These are phyloP conservation scores for Falco berigora DNA, from an alignment of 2,797 vertebrate genomes.

Conservation along the genomic window DNA sequence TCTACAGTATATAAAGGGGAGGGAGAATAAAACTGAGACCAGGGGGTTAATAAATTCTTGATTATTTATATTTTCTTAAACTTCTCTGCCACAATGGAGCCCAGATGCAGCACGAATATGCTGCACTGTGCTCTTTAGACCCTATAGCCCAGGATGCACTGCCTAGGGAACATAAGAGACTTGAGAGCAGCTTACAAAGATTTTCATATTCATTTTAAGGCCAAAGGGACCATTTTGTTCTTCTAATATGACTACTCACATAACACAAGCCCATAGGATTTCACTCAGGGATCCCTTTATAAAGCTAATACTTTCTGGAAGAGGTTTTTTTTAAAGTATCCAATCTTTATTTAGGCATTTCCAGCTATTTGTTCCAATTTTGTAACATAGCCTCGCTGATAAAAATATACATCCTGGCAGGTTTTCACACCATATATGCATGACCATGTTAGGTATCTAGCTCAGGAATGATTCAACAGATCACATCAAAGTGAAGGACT, in stretches of 20 bases:
- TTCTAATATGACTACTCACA: not conserved
- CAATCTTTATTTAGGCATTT: not conserved
- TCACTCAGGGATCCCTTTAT: not conserved
- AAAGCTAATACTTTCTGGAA: not conserved
- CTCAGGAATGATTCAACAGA: not conserved
- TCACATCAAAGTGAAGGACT: not conserved
- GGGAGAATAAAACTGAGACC: slow-evolving; percentile 17
- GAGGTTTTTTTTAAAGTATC: not conserved
- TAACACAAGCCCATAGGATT: not conserved
- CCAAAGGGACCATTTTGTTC: not conserved
- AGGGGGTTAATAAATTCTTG: slow-evolving; percentile 57
- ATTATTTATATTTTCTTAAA: slow-evolving; percentile 58
- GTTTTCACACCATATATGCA: not conserved
- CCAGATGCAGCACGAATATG: not conserved
- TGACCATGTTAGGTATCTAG: not conserved
- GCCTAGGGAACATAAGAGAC: not conserved
- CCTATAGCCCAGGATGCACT: not conserved
- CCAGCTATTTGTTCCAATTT: not conserved
- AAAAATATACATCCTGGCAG: not conserved
- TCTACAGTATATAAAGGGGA: slow-evolving; percentile 28
- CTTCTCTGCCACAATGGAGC: slow-evolving; percentile 7
- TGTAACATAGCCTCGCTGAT: not conserved
- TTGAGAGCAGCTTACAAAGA: not conserved
- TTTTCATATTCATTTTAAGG: not conserved
- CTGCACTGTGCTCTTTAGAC: not conserved